These are phyloP conservation scores for Brienomyrus brachyistius DNA, from an alignment of 2,113 vertebrate species.

Conservation along the genomic window DNA sequence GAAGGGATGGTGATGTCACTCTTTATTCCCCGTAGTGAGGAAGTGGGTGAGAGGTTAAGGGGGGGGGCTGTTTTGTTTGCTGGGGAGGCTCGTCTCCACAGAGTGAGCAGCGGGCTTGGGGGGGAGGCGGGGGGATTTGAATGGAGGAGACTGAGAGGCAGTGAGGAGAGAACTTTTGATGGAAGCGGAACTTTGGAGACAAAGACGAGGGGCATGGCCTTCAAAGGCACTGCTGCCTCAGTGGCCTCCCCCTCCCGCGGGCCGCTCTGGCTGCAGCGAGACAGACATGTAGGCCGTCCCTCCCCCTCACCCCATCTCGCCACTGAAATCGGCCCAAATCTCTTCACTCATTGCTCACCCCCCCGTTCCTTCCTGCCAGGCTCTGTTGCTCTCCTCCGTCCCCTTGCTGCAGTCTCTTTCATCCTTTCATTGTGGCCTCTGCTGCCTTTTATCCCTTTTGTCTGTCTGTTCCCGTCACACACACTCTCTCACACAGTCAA, in stretches of 20 bases:
- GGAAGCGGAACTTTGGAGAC: neutral
- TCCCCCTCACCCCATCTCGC: constrained; percentile 44
- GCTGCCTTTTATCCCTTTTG: neutral
- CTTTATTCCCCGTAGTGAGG: constrained; percentile 36
- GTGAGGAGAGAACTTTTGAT: constrained; percentile 10
- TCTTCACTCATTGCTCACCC: constrained; percentile 16
- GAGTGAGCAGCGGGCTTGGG: neutral
- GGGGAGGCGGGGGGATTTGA: constrained; percentile 25
- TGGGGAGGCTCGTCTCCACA: neutral
- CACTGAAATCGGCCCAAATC: constrained; percentile 25
- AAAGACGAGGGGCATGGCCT: constrained; percentile 5
- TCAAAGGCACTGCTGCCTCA: neutral
- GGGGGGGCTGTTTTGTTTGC: constrained; percentile 10
- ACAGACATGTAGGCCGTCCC: constrained; percentile 12
- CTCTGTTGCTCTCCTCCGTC: neutral
- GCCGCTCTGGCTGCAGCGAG: neutral
- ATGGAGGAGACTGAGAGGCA: constrained; percentile 22
- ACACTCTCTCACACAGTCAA: neutral
- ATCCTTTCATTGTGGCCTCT: neutral
- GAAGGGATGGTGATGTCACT: constrained; percentile 35
- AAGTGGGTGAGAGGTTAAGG: constrained; percentile 63
- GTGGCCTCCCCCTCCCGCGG: neutral
- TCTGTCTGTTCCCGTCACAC: neutral
- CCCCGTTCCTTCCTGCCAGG: neutral
- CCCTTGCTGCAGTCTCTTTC: neutral